phyloP scores from a whole-genome alignment of 2,113 vertebrate species.

The Alouatta palliata region DNA sequence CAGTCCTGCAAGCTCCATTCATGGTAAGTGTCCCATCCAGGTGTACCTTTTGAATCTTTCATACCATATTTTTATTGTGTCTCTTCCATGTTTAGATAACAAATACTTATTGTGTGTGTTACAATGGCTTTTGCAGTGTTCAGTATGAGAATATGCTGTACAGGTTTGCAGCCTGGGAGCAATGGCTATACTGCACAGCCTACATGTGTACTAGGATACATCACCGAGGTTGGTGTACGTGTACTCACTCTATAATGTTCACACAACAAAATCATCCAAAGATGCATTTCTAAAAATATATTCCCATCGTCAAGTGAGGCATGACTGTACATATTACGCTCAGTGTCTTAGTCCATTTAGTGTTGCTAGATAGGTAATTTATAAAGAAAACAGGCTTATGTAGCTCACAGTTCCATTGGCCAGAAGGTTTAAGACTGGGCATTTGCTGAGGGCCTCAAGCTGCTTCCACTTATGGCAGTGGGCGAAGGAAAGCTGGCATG shows the following conservation, averaged over 20 bases:
- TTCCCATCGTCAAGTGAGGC: not conserved
- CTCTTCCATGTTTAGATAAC: not conserved
- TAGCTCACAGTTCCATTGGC: not conserved
- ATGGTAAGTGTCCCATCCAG: not conserved
- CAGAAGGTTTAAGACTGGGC: not conserved
- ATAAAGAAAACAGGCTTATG: not conserved
- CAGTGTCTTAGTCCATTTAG: not conserved
- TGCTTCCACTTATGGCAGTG: not conserved
- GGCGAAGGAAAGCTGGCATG: not conserved
- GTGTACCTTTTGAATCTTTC: not conserved
- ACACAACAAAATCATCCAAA: not conserved
- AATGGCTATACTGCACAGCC: not conserved
- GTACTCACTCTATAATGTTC: not conserved
- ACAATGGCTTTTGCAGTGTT: not conserved
- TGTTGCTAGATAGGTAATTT: not conserved
- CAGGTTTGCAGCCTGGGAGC: not conserved
- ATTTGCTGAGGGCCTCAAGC: not conserved
- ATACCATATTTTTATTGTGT: not conserved
- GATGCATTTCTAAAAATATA: not conserved
- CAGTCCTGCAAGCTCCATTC: not conserved
- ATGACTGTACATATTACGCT: not conserved
- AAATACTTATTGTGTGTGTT: not conserved
- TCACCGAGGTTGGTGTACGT: not conserved
- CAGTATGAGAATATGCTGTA: not conserved
- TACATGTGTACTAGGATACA: not conserved